Evolutionary conservation across 2,113 vertebrate species (phyloP), one percentile per base, ranked within the genome.

Genomic region (Noturus placidus): DNA sequence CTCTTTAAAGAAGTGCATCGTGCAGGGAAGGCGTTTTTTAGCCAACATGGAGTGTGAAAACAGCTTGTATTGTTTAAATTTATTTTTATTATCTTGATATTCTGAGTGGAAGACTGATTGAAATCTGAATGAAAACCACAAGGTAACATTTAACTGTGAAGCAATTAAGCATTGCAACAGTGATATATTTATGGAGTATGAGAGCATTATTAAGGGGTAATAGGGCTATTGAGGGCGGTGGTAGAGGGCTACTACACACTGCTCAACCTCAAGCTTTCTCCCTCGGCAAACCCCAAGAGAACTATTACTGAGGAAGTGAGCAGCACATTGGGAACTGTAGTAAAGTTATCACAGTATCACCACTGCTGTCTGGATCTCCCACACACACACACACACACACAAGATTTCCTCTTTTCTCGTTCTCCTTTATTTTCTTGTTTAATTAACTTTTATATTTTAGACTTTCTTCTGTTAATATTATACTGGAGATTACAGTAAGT

Each of bases 261-360:
- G 93, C 89, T 91, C 88, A 88, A 89, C 63, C 59, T 52, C 74
- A 88, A 90, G 77, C 81, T 5, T 35, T 87, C 70, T 57, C 77
- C 52, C 50, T 78, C 59, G 13, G 14, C 76, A 88, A 90, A 90
- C 76, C 89, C 93, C 94, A 86, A 70, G 94, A 94, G 95, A 93
- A 94, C 95, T 93, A 95, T 95, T 95, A 95, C 90, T 61, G 89
- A 94, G 93, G 94, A 88, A 90, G 90, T 89, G 92, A 92, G 86
- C 86, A 82, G 92, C 91, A 90, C 91, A 92, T 90, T 91, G 92
- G 92, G 91, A 93, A 93, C 91, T 91, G 87, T 83, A 87, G 90
- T 86, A 92, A 93, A 90, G 91, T 92, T 92, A 94, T 94, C 91
- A 91, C 78, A 90, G 92, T 92, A 94, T 95, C 91, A 94, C 94